Evolutionary conservation across 2,797 vertebrate genomes (phyloP).

Genomic region (Chiropotes sagulatus): DNA sequence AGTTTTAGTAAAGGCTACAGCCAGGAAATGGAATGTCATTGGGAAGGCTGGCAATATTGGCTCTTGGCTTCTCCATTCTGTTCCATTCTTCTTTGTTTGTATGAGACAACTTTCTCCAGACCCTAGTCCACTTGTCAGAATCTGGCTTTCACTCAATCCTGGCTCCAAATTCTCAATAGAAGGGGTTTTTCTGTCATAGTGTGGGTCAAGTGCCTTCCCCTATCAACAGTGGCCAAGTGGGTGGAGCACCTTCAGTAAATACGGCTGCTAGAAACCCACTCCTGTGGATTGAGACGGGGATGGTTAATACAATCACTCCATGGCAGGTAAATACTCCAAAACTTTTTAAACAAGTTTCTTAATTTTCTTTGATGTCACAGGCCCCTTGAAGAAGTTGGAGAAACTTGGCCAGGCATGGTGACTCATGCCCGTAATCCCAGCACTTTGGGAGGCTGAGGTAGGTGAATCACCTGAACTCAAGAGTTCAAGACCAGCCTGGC

Average conservation of each 20-base stretch:
- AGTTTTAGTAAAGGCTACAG: background rate
- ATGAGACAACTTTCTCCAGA: background rate
- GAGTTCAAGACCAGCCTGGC: no score
- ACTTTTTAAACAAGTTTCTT: background rate
- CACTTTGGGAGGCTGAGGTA: no score
- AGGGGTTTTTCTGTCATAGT: background rate
- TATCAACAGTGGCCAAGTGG: background rate
- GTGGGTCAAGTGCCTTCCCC: background rate
- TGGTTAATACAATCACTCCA: background rate
- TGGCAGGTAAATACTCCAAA: background rate
- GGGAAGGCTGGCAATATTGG: background rate
- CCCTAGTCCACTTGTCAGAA: background rate
- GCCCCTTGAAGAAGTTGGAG: background rate
- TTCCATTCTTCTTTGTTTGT: background rate
- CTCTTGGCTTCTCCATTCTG: background rate
- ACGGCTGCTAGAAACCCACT: background rate
- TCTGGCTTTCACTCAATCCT: background rate
- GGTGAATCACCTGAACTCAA: no score
- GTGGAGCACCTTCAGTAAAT: background rate
- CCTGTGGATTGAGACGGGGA: background rate
- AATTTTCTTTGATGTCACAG: background rate
- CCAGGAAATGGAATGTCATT: background rate
- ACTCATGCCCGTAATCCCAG: background rate
- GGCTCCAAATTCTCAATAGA: background rate
- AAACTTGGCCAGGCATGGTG: background rate